Base-by-base conservation (phyloP, 2,797 vertebrate species). In the Pseudochaenichthys georgianus region DNA sequence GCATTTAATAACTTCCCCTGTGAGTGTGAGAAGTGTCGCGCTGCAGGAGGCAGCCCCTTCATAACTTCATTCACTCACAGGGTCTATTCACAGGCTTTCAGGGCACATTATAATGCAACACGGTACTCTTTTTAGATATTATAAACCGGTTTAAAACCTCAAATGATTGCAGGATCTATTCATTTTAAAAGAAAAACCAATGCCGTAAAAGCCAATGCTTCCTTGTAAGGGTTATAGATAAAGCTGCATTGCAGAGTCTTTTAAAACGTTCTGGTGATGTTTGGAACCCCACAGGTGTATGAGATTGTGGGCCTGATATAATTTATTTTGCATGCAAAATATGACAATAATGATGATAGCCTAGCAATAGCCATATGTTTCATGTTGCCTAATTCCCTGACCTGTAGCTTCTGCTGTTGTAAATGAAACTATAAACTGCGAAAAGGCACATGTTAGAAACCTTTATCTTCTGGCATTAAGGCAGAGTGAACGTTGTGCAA, bases 21-120 rank as follows among this genome's bases (percentile, higher is more conserved):
- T 2, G 46, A 70, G 59, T 53, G 70, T 31, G 51, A 59, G 68
- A 46, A 13, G 52, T 52, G 6, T 34, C 2, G 41, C 68, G 17
- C 80, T 28, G 80, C 78, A 64, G 84, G 82, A 74, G 65, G 73
- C 51, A 15, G 43, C 65, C 47, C 5, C 45, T 71, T 73, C 51
- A 58, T 46, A 85, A 80, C 74, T 68, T 71, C 9, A 64, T 58
- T 75, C 66, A 70, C 46, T 38, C 57, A 42, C 54, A 2, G 10
- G 21, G 53, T 23, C 51, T 51, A 15, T 76, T 72, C 69, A 82
- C 50, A 61, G 51, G 5, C 41, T 73, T 48, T 5, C 17, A 19
- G 11, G 23, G 46, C 17, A 5, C 6, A 17, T 57, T 41, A 31
- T 64, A 9, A 52, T 28, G 13, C 43, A n/a, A 52, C 31, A 13